Conservation (phyloP, 2,113 vertebrate species). For the Prietella phreatophila region DNA sequence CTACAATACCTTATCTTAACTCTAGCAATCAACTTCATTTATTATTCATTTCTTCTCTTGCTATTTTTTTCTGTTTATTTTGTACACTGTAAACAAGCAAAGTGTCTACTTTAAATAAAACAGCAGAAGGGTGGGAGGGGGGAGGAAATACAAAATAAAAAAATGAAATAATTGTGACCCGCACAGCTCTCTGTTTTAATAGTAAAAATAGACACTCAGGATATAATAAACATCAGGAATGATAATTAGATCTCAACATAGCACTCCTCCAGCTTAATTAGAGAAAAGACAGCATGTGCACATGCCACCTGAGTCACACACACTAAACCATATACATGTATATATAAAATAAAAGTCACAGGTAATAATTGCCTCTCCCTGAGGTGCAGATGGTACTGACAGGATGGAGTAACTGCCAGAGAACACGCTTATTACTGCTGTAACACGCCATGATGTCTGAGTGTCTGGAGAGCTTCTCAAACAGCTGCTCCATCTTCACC, state of each 20-base stretch:
- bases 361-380: conserved; percentile 31
- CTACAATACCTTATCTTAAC: not conserved
- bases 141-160: too few species aligned
- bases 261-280: not conserved
- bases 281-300: not conserved
- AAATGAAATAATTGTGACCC: not conserved
- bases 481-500: conserved; percentile 18
- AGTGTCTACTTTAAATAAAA: not conserved
- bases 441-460: not conserved
- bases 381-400: conserved; percentile 51
- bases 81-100: not conserved
- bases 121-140: rapidly evolving
- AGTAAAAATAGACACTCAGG: not conserved
- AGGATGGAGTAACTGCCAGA: conserved; percentile 40
- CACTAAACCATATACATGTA: not conserved
- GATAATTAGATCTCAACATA: not conserved
- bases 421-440: conserved; percentile 12
- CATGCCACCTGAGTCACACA: not conserved
- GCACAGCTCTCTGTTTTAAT: not conserved
- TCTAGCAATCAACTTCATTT: not conserved
- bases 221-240: not conserved
- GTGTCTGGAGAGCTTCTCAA: conserved; percentile 34
- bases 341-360: not conserved
- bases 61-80: not conserved
- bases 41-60: not conserved